phyloP scores from a whole-genome alignment of 2,113 vertebrate genomes.

The Haplochromis burtoni region DNA sequence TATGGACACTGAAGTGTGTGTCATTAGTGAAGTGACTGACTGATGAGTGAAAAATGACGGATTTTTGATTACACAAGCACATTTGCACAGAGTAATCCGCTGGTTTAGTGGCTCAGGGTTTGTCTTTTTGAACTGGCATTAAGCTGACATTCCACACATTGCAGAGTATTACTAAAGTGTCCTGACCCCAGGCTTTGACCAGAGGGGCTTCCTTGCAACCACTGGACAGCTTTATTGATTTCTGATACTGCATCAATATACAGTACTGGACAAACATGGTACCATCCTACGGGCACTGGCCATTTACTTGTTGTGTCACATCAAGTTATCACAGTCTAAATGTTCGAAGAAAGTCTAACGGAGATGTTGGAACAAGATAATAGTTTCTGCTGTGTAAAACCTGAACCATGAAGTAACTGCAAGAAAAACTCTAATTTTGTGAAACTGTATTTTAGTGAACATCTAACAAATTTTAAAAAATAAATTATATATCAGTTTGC shows the following conservation, averaged over 20 bases:
- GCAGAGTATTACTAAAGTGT: conserved; percentile 66
- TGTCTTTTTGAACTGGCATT: conserved; percentile 54
- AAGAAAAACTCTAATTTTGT: neutral
- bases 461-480: neutral
- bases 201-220: conserved; percentile 15
- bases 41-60: neutral
- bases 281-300: neutral
- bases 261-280: neutral
- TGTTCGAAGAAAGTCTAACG: neutral
- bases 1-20: neutral
- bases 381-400: neutral
- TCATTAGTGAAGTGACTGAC: neutral
- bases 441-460: neutral
- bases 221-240: neutral
- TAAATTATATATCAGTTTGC: neutral
- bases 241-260: neutral
- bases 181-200: conserved; percentile 25
- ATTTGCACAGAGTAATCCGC: conserved; percentile 25
- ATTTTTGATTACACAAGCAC: neutral
- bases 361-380: neutral
- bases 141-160: conserved; percentile 64
- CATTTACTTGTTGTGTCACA: neutral
- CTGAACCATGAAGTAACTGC: neutral
- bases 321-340: neutral
- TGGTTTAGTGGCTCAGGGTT: conserved; percentile 22